Percentiles rank a stretch among this genome's conserved stretches.
Evolutionary conservation across 2,113 vertebrate genomes (phyloP).

Genomic region (Oryzias curvinotus): DNA sequence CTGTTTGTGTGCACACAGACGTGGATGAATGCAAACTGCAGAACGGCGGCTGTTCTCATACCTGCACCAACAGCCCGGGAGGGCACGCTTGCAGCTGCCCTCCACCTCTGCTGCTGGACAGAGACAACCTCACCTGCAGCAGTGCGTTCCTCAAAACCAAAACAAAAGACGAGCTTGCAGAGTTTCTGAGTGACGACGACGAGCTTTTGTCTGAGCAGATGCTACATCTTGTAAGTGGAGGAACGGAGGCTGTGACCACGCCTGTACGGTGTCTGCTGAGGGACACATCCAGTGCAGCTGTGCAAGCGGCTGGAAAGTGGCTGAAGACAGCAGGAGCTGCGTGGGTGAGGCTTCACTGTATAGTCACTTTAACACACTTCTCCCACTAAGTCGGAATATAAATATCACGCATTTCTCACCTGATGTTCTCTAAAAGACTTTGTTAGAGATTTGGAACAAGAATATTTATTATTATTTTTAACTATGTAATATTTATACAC

Average conservation of each 20-base stretch:
- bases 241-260: constrained; percentile 79
- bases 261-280: constrained; percentile 60
- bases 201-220: constrained; percentile 45
- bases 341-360: constrained; percentile 55
- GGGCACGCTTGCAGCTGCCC: constrained; percentile 74
- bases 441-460: too few species aligned
- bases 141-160: constrained; percentile 58
- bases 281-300: constrained; percentile 74
- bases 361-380: too few species aligned
- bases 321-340: constrained; percentile 64
- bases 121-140: constrained; percentile 68
- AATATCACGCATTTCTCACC: too few species aligned
- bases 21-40: constrained; percentile 81
- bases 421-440: too few species aligned
- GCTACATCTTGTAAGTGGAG: constrained; percentile 74
- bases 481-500: too few species aligned
- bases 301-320: constrained; percentile 72
- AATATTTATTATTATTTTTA: too few species aligned
- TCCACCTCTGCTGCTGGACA: constrained; percentile 70
- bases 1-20: constrained; percentile 54
- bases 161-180: too few species aligned
- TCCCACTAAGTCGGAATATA: too few species aligned
- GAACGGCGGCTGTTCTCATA: constrained; percentile 78
- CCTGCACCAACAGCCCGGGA: constrained; percentile 76
- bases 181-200: not conserved